These are phyloP conservation scores for Metopolophium dirhodum DNA, from an alignment of 1,140 invertebrate genomes.

Conservation along the genomic window DNA sequence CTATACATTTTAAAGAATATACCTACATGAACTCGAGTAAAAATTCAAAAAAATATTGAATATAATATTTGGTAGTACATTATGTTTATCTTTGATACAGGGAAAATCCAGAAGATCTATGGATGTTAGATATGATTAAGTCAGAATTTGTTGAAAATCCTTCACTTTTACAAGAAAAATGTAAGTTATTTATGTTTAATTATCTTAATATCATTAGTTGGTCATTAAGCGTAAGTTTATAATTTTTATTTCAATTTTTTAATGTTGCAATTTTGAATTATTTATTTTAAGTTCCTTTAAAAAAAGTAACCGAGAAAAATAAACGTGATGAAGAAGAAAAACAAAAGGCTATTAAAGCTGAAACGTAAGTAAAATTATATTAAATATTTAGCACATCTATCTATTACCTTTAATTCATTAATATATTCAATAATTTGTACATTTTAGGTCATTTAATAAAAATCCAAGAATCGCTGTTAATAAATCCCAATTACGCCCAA, in stretches of 20 bases:
- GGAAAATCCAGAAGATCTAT: slow-evolving; percentile 58
- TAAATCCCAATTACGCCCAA: slow-evolving; percentile 56
- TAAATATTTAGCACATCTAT: neutral
- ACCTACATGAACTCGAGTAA: neutral
- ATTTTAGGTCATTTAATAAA: slow-evolving; percentile 59
- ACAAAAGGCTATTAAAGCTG: slow-evolving; percentile 48
- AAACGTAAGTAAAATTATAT: slow-evolving; percentile 49
- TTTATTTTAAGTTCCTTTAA: slow-evolving; percentile 53
- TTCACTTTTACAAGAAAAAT: slow-evolving; percentile 51
- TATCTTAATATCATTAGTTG: neutral
- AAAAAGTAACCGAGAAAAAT: slow-evolving; percentile 49
- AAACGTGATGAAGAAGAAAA: slow-evolving; percentile 54
- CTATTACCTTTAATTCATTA: neutral
- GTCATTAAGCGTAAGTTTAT: neutral
- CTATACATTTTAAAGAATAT: neutral
- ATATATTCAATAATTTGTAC: neutral
- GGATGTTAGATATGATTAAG: slow-evolving; percentile 58
- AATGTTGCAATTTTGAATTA: neutral
- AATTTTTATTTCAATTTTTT: neutral
- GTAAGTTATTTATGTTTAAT: slow-evolving; percentile 11
- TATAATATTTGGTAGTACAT: neutral
- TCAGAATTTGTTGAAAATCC: slow-evolving; percentile 57
- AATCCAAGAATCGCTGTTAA: slow-evolving; percentile 52
- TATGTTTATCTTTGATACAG: slow-evolving; percentile 51
- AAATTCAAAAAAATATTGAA: neutral